phyloP scores from a whole-genome alignment of 2,113 vertebrate species.

The Perognathus longimembris region DNA sequence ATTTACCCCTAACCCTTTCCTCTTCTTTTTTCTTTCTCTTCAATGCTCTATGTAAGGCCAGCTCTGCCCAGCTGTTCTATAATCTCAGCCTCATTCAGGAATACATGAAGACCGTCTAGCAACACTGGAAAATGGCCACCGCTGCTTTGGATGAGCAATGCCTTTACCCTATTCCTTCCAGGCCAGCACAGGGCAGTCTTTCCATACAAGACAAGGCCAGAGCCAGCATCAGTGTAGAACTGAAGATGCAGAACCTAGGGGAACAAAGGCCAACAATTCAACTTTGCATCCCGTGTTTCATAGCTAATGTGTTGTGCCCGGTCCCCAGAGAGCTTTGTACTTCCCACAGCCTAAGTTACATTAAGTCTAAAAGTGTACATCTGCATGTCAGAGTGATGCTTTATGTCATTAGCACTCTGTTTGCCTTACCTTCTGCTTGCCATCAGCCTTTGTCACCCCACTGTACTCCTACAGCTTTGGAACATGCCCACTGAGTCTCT shows the following conservation, averaged over 20 bases:
- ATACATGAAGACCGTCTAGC: no score
- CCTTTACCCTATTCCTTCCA: background rate
- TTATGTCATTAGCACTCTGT: background rate
- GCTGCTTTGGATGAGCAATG: background rate
- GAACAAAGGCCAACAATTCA: background rate
- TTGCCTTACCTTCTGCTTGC: background rate
- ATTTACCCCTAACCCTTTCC: accelerated
- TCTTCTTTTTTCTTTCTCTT: background rate
- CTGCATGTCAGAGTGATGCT: background rate
- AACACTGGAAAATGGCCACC: background rate
- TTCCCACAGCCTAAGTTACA: background rate
- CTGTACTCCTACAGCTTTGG: background rate
- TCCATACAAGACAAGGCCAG: background rate
- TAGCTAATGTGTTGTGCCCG: no score
- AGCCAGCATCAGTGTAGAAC: background rate
- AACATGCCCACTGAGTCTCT: background rate
- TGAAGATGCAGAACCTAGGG: background rate
- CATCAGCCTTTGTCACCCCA: background rate
- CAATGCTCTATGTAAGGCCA: background rate
- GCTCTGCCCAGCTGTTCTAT: background rate
- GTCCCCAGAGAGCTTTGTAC: background rate
- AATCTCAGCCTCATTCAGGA: background rate
- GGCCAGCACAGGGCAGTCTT: background rate
- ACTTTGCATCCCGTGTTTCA: background rate
- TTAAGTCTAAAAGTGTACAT: background rate